Percentiles rank a stretch among this genome's conserved stretches.
phyloP scores from a whole-genome alignment of 2,113 vertebrate species.

The Pseudopipra pipra region DNA sequence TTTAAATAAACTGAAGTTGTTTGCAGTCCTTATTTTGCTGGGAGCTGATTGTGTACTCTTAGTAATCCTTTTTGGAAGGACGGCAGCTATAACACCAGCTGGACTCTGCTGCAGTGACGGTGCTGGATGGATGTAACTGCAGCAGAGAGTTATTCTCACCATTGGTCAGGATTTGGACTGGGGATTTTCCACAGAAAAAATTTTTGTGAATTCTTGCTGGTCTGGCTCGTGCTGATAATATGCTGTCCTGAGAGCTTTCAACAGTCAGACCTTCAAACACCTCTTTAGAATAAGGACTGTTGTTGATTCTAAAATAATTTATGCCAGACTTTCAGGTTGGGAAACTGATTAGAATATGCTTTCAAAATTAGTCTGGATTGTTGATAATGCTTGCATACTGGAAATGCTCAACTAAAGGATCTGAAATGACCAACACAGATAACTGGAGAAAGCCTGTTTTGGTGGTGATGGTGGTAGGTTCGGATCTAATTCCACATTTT shows the following conservation, averaged over 20 bases:
- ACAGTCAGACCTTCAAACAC: neutral
- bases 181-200: neutral
- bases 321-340: neutral
- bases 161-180: neutral
- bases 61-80: neutral
- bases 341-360: neutral
- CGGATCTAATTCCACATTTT: neutral
- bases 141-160: neutral
- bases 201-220: neutral
- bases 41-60: neutral
- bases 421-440: neutral
- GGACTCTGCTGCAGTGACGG: neutral
- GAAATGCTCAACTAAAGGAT: neutral
- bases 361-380: neutral
- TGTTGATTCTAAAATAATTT: neutral
- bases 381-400: neutral
- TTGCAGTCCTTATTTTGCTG: neutral
- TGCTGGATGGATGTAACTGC: neutral
- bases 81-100: accelerated
- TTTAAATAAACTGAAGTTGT: neutral
- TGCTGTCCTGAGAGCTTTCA: neutral
- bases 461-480: neutral
- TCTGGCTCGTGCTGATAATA: neutral
- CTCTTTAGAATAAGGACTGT: neutral
- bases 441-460: neutral